These are phyloP conservation scores for Dinocampus coccinellae DNA, from an alignment of 2,888 invertebrate genomes.

Conservation along the genomic window DNA sequence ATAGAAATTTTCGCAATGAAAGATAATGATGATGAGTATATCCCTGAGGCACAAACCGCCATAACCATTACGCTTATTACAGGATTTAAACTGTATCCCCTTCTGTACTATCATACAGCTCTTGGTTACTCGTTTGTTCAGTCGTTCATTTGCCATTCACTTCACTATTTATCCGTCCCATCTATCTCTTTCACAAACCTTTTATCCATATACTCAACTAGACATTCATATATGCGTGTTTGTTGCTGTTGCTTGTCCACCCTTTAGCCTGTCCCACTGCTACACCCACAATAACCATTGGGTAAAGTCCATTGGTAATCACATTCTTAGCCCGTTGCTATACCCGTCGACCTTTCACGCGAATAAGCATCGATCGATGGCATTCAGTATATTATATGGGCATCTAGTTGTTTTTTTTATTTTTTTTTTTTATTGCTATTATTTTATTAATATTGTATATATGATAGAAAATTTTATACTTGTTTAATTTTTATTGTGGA, in stretches of 20 bases:
- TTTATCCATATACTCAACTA: too few relatives aligned
- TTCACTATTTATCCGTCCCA: conserved; percentile 46
- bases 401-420: too few relatives aligned
- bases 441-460: too few relatives aligned
- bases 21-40: conserved; percentile 53
- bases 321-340: conserved; percentile 48
- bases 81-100: conserved; percentile 56
- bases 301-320: too few relatives aligned
- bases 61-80: conserved; percentile 72
- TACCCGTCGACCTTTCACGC: conserved; percentile 65
- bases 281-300: too few relatives aligned
- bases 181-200: conserved; percentile 14
- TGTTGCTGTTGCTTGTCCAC: too few relatives aligned
- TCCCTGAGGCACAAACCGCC: conserved; percentile 63
- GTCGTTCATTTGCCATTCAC: conserved; percentile 41
- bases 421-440: too few relatives aligned
- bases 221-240: too few relatives aligned
- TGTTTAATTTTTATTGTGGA: too few relatives aligned
- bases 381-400: too few relatives aligned
- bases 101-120: conserved; percentile 31
- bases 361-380: conserved; percentile 67
- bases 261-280: too few relatives aligned
- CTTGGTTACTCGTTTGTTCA: neutral
- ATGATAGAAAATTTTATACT: too few relatives aligned
- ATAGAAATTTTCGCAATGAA: conserved; percentile 1